These are phyloP conservation scores for Stenichneumon culpator DNA, from an alignment of 2,888 invertebrate species.

Conservation along the genomic window DNA sequence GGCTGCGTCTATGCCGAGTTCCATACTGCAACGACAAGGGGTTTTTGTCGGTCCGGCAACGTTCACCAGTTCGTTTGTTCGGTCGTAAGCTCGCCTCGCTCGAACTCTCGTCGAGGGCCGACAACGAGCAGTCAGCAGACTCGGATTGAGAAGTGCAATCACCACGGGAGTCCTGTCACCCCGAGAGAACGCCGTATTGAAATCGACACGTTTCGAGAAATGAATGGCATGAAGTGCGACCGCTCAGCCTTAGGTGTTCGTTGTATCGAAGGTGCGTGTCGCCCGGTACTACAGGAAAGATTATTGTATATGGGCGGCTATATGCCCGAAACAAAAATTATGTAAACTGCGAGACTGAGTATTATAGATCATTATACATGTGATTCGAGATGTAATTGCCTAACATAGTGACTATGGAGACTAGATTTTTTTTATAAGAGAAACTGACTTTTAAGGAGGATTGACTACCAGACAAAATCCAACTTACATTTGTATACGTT, in stretches of 20 bases:
- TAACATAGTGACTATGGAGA: too few relatives aligned
- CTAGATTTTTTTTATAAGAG: too few relatives aligned
- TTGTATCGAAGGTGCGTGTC: not conserved
- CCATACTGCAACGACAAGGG: slow-evolving; percentile 1
- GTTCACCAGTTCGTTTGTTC: slow-evolving; percentile 20
- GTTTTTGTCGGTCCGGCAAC: not conserved
- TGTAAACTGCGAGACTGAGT: not conserved
- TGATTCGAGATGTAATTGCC: too few relatives aligned
- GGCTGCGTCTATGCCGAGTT: not conserved
- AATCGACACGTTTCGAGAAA: slow-evolving; percentile 26
- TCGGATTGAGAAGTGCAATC: slow-evolving; percentile 22
- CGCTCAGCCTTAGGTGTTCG: not conserved
- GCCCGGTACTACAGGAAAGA: not conserved
- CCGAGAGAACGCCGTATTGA: not conserved
- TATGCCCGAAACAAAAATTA: not conserved
- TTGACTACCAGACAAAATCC: too few relatives aligned
- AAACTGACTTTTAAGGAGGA: too few relatives aligned
- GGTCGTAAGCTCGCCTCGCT: slow-evolving; percentile 1
- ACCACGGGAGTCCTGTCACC: slow-evolving; percentile 9
- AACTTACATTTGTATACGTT: too few relatives aligned
- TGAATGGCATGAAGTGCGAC: not conserved
- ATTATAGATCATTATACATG: too few relatives aligned
- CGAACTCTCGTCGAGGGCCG: slow-evolving; percentile 5
- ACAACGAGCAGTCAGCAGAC: slow-evolving; percentile 28
- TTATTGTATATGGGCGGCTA: not conserved